Conservation (phyloP, 2,113 vertebrate species). For the Melanostigma gelatinosum region DNA sequence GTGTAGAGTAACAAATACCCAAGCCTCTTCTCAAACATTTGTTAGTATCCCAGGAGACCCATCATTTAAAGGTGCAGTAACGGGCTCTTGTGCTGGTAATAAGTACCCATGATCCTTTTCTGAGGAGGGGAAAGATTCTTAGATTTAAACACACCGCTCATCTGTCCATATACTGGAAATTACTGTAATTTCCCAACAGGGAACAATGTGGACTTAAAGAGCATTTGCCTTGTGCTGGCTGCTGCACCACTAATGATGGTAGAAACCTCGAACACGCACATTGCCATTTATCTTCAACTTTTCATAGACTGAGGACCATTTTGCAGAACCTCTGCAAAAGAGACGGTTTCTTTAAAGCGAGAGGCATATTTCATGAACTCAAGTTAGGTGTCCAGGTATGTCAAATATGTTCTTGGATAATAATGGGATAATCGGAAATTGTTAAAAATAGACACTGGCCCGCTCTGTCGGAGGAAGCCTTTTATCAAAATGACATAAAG, state of each 20-base stretch:
- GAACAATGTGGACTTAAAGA: constrained; percentile 22
- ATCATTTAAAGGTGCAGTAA: constrained; percentile 36
- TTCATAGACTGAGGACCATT: constrained; percentile 4
- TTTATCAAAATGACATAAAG: constrained; percentile 51
- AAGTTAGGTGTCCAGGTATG: background rate
- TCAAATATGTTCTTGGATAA: constrained; percentile 1
- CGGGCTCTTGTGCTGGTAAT: constrained; percentile 52
- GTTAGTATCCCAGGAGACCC: constrained; percentile 41
- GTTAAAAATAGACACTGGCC: constrained; percentile 34
- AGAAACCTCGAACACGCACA: background rate
- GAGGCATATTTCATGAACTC: constrained; percentile 6
- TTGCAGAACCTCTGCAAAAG: constrained; percentile 1
- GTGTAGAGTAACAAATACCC: constrained; percentile 18
- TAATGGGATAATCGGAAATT: background rate
- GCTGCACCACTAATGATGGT: constrained; percentile 39
- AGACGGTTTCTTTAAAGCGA: background rate
- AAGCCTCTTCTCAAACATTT: constrained; percentile 51
- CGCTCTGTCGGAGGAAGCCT: constrained; percentile 14
- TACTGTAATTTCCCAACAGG: constrained; percentile 37
- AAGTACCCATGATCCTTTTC: constrained; percentile 60
- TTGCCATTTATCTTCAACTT: background rate
- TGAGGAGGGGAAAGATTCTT: constrained; percentile 26
- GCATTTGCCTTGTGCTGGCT: background rate
- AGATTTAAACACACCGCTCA: constrained; percentile 37
- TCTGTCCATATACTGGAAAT: constrained; percentile 41